Evolutionary conservation across 2,888 invertebrate species (phyloP).

Genomic region (Pollenia angustigena): DNA sequence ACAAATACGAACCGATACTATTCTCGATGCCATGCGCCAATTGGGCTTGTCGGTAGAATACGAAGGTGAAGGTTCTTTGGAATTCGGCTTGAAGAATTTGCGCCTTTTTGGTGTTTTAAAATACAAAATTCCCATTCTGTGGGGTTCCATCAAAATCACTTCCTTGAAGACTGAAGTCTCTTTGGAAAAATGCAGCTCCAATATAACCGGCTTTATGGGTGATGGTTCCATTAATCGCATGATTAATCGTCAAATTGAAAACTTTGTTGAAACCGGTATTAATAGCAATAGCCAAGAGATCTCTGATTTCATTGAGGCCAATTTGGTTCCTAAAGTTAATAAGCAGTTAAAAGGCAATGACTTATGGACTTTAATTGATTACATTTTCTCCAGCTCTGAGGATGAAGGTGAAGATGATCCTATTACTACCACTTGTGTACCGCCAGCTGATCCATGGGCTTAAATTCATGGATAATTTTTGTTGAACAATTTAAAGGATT

Average conservation of each 20-base stretch:
- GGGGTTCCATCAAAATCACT: constrained; percentile 80
- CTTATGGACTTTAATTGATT: constrained; percentile 79
- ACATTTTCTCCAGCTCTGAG: constrained; percentile 76
- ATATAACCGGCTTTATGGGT: constrained; percentile 79
- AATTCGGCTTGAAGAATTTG: constrained; percentile 79
- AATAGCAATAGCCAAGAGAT: constrained; percentile 78
- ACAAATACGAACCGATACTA: constrained; percentile 79
- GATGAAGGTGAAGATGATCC: constrained; percentile 79
- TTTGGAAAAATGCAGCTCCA: constrained; percentile 77
- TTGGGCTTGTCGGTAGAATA: constrained; percentile 79
- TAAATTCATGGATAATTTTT: constrained; percentile 52
- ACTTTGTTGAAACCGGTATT: constrained; percentile 76
- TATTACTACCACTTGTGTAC: constrained; percentile 77
- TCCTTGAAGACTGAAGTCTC: constrained; percentile 78
- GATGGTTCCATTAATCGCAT: constrained; percentile 76
- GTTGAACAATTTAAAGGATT: too few relatives aligned
- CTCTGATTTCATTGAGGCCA: constrained; percentile 79
- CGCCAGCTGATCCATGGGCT: constrained; percentile 81
- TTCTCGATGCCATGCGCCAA: constrained; percentile 77
- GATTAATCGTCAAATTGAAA: constrained; percentile 79
- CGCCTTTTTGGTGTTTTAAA: constrained; percentile 78
- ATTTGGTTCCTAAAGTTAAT: constrained; percentile 78
- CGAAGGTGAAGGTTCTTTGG: constrained; percentile 79
- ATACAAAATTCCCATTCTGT: constrained; percentile 80
- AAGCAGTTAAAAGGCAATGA: constrained; percentile 79